Evolutionary conservation across 2,797 vertebrate genomes (phyloP).

Genomic region (Prionace glauca): DNA sequence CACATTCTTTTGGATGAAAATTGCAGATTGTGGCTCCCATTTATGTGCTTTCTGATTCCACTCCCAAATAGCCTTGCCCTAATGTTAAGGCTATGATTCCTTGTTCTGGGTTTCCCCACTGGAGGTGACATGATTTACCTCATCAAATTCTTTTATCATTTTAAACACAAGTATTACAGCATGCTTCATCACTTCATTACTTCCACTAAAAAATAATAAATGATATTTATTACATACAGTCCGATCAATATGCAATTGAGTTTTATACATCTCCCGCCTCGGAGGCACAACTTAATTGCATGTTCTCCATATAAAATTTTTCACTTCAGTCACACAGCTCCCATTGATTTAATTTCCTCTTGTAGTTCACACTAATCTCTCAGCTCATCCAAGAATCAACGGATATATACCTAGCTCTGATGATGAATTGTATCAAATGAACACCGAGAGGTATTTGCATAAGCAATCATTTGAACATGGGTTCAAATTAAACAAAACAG

Average conservation of each 20-base stretch:
- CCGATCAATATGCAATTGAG: background rate
- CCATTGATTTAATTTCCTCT: slow-evolving; percentile 22
- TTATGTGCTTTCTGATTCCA: background rate
- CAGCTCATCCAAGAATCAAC: background rate
- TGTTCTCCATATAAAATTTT: background rate
- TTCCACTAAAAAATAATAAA: background rate
- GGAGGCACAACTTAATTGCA: slow-evolving; percentile 4
- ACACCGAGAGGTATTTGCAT: background rate
- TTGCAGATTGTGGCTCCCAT: background rate
- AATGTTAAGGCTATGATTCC: background rate
- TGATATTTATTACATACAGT: background rate
- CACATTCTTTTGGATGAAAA: background rate
- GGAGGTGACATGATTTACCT: background rate
- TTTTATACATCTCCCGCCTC: background rate
- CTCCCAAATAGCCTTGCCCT: background rate
- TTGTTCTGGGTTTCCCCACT: background rate
- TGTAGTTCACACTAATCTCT: slow-evolving; percentile 19
- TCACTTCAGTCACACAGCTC: background rate
- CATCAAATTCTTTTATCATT: background rate
- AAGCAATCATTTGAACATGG: background rate
- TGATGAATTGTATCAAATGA: slow-evolving; percentile 1
- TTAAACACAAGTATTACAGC: background rate
- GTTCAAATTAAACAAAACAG: background rate
- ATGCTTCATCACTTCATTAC: slow-evolving; percentile 19
- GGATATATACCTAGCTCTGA: background rate